Percentiles rank a stretch among this genome's conserved stretches.
phyloP scores from a whole-genome alignment of 2,113 vertebrate genomes.

The Falcunculus frontatus region DNA sequence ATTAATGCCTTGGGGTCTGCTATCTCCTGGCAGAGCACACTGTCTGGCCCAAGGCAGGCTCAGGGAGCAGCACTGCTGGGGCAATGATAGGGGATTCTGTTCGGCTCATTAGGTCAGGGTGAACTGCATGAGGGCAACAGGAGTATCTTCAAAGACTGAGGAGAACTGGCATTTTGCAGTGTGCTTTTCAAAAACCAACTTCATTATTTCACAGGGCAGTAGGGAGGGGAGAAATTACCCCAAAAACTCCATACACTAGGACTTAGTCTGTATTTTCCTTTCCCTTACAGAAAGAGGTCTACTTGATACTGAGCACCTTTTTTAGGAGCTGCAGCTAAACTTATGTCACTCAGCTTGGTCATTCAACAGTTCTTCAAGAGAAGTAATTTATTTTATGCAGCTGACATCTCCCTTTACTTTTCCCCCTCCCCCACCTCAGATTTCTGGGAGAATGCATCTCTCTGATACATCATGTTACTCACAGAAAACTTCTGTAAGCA shows the following conservation, averaged over 20 bases:
- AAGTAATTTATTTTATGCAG: slow-evolving; percentile 5
- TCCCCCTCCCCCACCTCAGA: not conserved
- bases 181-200: not conserved
- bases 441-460: not conserved
- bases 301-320: not conserved
- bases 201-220: not conserved
- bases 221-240: not conserved
- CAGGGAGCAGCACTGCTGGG: not conserved
- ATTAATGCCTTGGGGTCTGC: not conserved
- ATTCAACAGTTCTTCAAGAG: not conserved
- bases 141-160: not conserved
- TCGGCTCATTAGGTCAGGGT: not conserved
- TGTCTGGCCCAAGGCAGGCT: accelerated
- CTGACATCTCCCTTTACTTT: not conserved
- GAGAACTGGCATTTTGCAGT: not conserved
- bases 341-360: not conserved
- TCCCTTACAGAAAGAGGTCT: not conserved
- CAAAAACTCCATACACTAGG: not conserved
- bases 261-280: not conserved
- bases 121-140: not conserved
- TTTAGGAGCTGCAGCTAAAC: not conserved
- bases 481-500: not conserved
- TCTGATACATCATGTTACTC: not conserved
- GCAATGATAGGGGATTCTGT: slow-evolving; percentile 14
- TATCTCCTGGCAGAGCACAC: not conserved